phyloP scores from a whole-genome alignment of 2,888 invertebrate species.

The Geotrupes spiniger region DNA sequence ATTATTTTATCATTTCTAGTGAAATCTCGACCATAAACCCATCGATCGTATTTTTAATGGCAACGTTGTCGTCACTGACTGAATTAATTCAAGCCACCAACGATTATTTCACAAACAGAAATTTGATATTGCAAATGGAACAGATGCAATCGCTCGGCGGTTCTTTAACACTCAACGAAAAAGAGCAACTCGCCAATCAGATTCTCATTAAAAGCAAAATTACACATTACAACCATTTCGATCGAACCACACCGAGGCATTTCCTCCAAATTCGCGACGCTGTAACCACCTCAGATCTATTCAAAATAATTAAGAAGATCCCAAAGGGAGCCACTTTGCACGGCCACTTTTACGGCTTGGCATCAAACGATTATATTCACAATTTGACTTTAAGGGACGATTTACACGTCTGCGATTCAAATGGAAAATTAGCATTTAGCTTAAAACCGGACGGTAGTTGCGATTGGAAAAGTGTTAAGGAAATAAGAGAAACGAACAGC shows the following conservation, averaged over 20 bases:
- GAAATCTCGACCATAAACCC: too few relatives aligned
- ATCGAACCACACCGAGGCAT: slow-evolving; percentile 57
- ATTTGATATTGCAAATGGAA: background rate
- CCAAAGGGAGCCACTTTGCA: slow-evolving; percentile 76
- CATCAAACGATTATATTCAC: slow-evolving; percentile 59
- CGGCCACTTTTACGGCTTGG: slow-evolving; percentile 62
- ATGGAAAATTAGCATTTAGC: too few relatives aligned
- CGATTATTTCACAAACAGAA: background rate
- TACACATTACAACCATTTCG: slow-evolving; percentile 47
- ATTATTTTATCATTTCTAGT: too few relatives aligned
- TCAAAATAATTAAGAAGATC: slow-evolving; percentile 62
- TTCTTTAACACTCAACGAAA: slow-evolving; percentile 29
- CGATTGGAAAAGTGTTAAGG: too few relatives aligned
- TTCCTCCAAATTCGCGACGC: slow-evolving; percentile 60
- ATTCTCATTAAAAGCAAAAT: slow-evolving; percentile 38
- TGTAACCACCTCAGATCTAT: slow-evolving; percentile 64
- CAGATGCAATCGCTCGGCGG: slow-evolving; percentile 24
- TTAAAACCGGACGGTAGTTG: background rate
- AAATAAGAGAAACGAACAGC: too few relatives aligned
- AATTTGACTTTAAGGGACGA: slow-evolving; percentile 50
- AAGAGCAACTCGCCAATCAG: slow-evolving; percentile 37
- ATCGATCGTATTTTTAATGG: too few relatives aligned
- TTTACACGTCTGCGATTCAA: too few relatives aligned
- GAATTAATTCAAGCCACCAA: too few relatives aligned
- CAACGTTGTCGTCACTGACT: too few relatives aligned